A percentile compares a stretch with the other conserved stretches of the same genome.
These are phyloP conservation scores for Bovichtus diacanthus DNA, from an alignment of 2,797 vertebrate genomes.

Conservation along the genomic window DNA sequence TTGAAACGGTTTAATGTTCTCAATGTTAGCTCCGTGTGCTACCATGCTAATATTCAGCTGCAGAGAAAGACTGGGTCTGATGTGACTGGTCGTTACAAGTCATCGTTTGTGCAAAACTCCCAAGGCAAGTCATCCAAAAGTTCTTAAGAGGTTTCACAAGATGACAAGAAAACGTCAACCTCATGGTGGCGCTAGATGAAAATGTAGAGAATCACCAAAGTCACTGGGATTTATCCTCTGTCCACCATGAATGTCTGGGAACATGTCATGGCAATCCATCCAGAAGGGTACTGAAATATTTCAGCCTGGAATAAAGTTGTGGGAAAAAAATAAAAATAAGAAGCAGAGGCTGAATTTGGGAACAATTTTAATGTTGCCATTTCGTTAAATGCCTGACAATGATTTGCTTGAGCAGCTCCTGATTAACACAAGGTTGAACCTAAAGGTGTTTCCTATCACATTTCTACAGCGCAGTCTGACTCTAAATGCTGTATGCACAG, in stretches of 20 bases:
- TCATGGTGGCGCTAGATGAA: not conserved
- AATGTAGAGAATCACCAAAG: too few species aligned
- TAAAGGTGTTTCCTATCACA: constrained; percentile 30
- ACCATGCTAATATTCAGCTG: too few species aligned
- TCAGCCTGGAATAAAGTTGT: not conserved
- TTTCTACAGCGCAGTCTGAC: constrained; percentile 43
- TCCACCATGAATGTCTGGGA: not conserved
- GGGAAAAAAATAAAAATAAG: not conserved
- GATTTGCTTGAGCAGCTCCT: constrained; percentile 43
- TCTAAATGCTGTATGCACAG: constrained; percentile 41
- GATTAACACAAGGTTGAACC: constrained; percentile 38
- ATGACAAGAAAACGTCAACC: not conserved
- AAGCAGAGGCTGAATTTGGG: not conserved
- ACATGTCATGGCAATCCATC: too few species aligned
- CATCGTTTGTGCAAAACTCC: not conserved
- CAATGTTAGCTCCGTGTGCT: not conserved
- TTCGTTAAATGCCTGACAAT: constrained; percentile 30
- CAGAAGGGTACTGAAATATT: not conserved
- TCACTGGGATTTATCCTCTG: not conserved
- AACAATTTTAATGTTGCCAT: constrained; percentile 57
- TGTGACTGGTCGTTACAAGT: not conserved
- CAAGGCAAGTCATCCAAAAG: not conserved
- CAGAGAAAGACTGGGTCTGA: not conserved
- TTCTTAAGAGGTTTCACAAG: not conserved
- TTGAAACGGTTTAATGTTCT: not conserved